Evolutionary conservation across 2,113 vertebrate species (phyloP), one percentile per base, ranked within the genome.

Genomic region (Calypte anna): DNA sequence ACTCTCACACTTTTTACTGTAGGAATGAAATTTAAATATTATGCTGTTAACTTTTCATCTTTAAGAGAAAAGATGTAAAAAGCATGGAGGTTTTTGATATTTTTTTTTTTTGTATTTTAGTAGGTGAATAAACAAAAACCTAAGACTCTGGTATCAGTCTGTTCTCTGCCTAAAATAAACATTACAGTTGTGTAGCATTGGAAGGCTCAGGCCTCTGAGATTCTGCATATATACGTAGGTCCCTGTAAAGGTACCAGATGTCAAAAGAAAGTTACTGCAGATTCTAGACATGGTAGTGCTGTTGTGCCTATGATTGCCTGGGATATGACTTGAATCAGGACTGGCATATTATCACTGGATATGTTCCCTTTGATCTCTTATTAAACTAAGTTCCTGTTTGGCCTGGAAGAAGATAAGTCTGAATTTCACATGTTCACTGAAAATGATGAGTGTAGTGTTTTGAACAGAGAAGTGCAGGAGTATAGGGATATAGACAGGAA

Each of bases 11-110:
- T 70, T 88, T 80, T 15, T 88, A 40, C 44, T 72, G 14, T 25
- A 67, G 48, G 59, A 86, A 62, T 50, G 18, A 80, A 82, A 73
- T 68, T 40, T 57, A 40, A 69, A 23, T 33, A 53, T 79, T 91
- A 43, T 22, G 90, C 86, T 82, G 73, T 73, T 92, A 16, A 27
- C 31, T 78, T 82, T 70, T 74, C 43, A 66, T 92, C n/a, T 69
- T 88, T 78, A 51, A 88, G 57, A 83, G 76, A 74, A 79, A 73
- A 79, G 31, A 51, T 62, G 14, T 64, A 44, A 88, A 94, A 88
- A 94, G 43, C 36, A 57, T 12, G 14, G 7, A 51, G 28, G 7
- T 11, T 77, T 79, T 70, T 54, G 17, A 82, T 88, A 36, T 70
- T 22, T 10, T 4, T 67, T 78, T 89, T 89, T 25, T 23, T 62